Percentiles rank a stretch among this genome's conserved stretches.
Evolutionary conservation across 2,888 invertebrate genomes (phyloP).

Genomic region (Tenthredo mesomela): DNA sequence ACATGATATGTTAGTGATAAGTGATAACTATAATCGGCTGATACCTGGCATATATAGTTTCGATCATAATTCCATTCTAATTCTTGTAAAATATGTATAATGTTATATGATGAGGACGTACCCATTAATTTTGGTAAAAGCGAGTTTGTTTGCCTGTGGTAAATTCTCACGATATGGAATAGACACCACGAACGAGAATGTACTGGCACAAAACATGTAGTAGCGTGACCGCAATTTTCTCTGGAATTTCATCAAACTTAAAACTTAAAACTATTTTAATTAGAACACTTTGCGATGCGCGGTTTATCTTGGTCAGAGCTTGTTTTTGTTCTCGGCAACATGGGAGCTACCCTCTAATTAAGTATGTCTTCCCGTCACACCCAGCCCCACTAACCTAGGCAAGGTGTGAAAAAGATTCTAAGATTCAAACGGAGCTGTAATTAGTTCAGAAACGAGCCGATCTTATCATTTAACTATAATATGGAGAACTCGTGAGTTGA

Average conservation of each 20-base stretch:
- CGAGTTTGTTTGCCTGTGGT: neutral
- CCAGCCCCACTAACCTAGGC: neutral
- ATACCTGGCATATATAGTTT: neutral
- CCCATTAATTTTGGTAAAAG: neutral
- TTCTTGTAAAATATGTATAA: neutral
- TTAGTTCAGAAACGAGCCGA: neutral
- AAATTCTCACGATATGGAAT: neutral
- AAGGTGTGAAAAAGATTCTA: neutral
- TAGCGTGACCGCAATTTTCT: constrained; percentile 49
- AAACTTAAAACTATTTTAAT: constrained; percentile 53
- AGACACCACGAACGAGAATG: constrained; percentile 27
- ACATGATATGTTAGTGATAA: neutral
- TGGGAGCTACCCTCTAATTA: constrained; percentile 46
- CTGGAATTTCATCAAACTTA: constrained; percentile 51
- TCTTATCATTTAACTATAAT: neutral
- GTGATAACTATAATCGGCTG: neutral
- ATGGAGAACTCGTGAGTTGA: neutral
- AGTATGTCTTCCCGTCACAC: constrained; percentile 38
- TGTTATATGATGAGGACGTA: neutral
- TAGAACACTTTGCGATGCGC: constrained; percentile 50
- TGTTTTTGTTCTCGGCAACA: constrained; percentile 39
- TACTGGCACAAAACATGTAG: constrained; percentile 33
- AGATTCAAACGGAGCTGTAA: neutral
- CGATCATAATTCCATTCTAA: neutral
- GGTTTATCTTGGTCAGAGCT: constrained; percentile 51